Evolutionary conservation across 2,888 invertebrate genomes (phyloP).

Genomic region (Orthosia incerta): DNA sequence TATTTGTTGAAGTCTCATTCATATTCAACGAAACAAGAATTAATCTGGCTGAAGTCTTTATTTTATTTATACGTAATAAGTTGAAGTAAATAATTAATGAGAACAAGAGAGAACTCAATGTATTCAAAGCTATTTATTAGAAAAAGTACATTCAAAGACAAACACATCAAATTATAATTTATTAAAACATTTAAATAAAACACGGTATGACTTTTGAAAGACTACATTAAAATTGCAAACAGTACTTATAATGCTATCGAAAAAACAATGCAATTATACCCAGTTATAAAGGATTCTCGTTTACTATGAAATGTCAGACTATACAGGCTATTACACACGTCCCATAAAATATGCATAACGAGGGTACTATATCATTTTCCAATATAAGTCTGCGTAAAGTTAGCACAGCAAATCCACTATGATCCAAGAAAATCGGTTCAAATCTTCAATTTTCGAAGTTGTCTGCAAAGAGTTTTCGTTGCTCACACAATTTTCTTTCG

Average conservation of each 20-base stretch:
- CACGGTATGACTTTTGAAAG: neutral
- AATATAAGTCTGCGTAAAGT: conserved; percentile 58
- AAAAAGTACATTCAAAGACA: conserved; percentile 1
- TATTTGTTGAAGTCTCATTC: neutral
- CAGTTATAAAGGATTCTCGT: neutral
- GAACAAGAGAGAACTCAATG: neutral
- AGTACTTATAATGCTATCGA: neutral
- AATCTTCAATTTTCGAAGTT: conserved; percentile 72
- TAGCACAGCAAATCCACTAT: conserved; percentile 68
- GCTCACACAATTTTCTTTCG: conserved; percentile 16
- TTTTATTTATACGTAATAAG: neutral
- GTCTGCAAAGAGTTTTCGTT: conserved; percentile 42
- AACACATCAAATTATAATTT: neutral
- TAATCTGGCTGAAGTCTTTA: neutral
- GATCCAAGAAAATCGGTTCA: conserved; percentile 68
- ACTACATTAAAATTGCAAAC: neutral
- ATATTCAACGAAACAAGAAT: neutral
- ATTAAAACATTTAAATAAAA: neutral
- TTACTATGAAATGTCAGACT: conserved; percentile 8
- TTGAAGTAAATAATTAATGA: neutral
- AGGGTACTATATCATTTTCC: conserved; percentile 59
- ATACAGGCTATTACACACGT: conserved; percentile 18
- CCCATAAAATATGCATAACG: conserved; percentile 45
- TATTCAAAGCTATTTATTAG: neutral
- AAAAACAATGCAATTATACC: neutral